A percentile compares a stretch with the other conserved stretches of the same genome.
phyloP scores from a whole-genome alignment of 2,113 vertebrate genomes.

The Nannobrachium achirus region DNA sequence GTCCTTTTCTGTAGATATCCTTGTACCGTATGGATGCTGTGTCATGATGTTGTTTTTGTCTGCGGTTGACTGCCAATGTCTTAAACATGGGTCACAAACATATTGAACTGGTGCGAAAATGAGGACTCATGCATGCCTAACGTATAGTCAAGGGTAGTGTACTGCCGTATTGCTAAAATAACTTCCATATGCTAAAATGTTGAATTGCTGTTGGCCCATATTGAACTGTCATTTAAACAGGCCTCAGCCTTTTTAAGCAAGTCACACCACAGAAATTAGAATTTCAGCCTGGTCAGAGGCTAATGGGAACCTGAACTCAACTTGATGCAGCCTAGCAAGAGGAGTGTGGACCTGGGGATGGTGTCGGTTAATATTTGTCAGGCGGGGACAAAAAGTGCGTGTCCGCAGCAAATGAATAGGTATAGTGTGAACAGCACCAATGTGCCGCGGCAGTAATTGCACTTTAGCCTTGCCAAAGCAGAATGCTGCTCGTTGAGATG shows the following conservation, averaged over 20 bases:
- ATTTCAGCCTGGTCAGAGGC: slow-evolving; percentile 13
- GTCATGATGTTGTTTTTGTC: too few species aligned
- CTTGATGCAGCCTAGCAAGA: slow-evolving; percentile 33
- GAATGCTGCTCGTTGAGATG: slow-evolving; percentile 74
- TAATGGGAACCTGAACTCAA: slow-evolving; percentile 29
- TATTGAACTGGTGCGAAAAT: too few species aligned
- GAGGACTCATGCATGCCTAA: too few species aligned
- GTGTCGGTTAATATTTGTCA: slow-evolving; percentile 63
- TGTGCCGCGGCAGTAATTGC: slow-evolving; percentile 62
- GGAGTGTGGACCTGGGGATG: slow-evolving; percentile 40
- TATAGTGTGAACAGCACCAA: slow-evolving; percentile 62
- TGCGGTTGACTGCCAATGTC: too few species aligned
- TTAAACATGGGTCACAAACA: too few species aligned
- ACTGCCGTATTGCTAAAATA: too few species aligned
- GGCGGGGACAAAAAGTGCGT: slow-evolving; percentile 45
- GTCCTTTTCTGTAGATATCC: neutral
- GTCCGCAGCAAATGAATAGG: slow-evolving; percentile 69
- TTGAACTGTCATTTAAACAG: neutral
- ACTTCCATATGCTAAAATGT: too few species aligned
- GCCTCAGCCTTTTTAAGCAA: neutral
- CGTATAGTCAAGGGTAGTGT: neutral
- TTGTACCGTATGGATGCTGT: too few species aligned
- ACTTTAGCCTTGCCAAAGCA: slow-evolving; percentile 74
- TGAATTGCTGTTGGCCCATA: neutral
- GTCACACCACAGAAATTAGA: neutral